Conservation (phyloP, 2,888 invertebrate genomes). For the Belgica antarctica region DNA sequence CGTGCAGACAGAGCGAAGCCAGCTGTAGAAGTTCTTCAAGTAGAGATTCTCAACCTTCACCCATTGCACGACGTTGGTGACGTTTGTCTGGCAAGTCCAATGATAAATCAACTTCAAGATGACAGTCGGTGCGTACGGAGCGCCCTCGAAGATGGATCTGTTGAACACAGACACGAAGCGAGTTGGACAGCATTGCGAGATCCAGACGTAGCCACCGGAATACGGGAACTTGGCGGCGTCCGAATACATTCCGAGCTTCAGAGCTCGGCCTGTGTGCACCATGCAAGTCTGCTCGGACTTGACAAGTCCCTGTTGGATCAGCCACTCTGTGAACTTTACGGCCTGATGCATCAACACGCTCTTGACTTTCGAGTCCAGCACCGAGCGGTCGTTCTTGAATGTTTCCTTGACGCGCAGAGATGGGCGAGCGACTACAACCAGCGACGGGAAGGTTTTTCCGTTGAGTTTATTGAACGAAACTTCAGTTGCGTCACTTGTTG, state of each 20-base stretch:
- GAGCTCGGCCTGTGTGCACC: conserved; percentile 65
- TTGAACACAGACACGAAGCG: conserved; percentile 83
- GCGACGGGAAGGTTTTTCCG: conserved; percentile 81
- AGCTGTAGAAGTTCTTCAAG: conserved; percentile 66
- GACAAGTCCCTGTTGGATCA: conserved; percentile 80
- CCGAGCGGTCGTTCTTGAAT: conserved; percentile 60
- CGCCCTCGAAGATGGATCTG: conserved; percentile 82
- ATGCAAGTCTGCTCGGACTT: conserved; percentile 76
- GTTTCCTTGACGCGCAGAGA: conserved; percentile 70
- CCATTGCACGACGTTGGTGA: conserved; percentile 86
- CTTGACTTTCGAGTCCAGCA: conserved; percentile 77
- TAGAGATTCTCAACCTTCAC: conserved; percentile 74
- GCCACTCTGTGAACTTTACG: conserved; percentile 85
- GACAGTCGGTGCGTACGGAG: conserved; percentile 78
- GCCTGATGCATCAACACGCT: conserved; percentile 76
- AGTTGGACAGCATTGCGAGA: conserved; percentile 81
- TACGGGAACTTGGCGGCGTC: conserved; percentile 81
- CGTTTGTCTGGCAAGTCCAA: conserved; percentile 88
- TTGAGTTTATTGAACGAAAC: conserved; percentile 71
- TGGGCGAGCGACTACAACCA: conserved; percentile 80
- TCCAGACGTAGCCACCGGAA: conserved; percentile 90
- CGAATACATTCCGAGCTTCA: conserved; percentile 82
- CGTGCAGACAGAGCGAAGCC: conserved; percentile 74
- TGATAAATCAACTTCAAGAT: conserved; percentile 82
- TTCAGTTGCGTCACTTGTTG: conserved; percentile 67